Base-by-base conservation (phyloP, 2,888 invertebrate genomes). In the Ennomos fuscantarius region DNA sequence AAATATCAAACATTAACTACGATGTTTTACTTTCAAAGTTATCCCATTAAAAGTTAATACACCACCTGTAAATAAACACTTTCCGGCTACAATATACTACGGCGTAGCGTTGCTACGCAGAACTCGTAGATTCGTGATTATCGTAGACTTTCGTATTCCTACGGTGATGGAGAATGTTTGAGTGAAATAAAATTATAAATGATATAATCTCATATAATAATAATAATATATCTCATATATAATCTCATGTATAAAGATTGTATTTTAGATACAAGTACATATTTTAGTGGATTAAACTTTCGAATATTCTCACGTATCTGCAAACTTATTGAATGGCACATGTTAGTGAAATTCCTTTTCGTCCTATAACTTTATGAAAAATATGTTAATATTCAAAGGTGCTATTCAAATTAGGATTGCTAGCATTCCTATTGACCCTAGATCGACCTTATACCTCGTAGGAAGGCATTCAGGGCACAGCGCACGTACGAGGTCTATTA, bases 31-130 rank as follows among this genome's bases (percentile, higher is more conserved):
- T 42, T 8, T 12, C 35, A 43, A 57, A 57, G 52, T 48, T 49
- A 53, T 43, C 31, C 43, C 39, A 43, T 58, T 53, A 58, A 48
- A 58, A 58, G 52, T 58, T 44, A n/a, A 42, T 35, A 57, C 43
- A 36, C 46, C 43, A 36, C 46, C 45, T 13, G 40, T 46, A 34
- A 33, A 39, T 12, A 34, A 48, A 52, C 39, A 52, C 33, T 1
- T 46, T 56, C 35, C 35, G 24, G 58, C 62, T 63, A 63, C 58
- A 47, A 55, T 35, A 37, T 36, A 57, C 62, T 66, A 66, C 66
- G 66, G 39, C 64, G 66, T 66, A 66, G 66, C 49, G 33, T 43
- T 43, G 52, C 66, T 64, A 64, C 64, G 60, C 56, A 49, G 13
- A 45, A 43, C 45, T 53, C 58, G 61, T 59, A 64, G 63, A 32